A percentile compares a stretch with the other conserved stretches of the same genome.
Conservation (phyloP, 1,140 invertebrate species). For the Bombus soroeensis region DNA sequence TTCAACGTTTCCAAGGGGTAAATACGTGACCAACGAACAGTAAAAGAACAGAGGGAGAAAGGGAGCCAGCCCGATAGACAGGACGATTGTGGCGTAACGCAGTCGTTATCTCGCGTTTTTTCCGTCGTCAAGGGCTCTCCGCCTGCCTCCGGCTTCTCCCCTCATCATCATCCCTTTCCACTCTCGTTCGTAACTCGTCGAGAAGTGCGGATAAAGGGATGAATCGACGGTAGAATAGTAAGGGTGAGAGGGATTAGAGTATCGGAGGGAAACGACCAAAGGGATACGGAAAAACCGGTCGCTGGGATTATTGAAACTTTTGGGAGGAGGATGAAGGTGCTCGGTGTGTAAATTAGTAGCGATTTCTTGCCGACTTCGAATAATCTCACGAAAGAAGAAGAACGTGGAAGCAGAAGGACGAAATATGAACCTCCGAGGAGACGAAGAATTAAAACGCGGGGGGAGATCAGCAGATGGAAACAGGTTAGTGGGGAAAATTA, state of each 20-base stretch:
- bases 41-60: neutral
- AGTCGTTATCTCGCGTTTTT: constrained; percentile 43
- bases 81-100: constrained; percentile 35
- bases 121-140: neutral
- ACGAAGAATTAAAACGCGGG: neutral
- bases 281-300: neutral
- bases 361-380: neutral
- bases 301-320: neutral
- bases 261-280: neutral
- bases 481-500: neutral
- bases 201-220: neutral
- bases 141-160: neutral
- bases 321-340: too few relatives aligned
- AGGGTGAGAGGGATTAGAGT: neutral
- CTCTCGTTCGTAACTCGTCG: neutral
- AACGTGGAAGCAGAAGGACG: neutral
- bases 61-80: constrained; percentile 23
- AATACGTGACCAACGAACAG: constrained; percentile 28
- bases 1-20: neutral
- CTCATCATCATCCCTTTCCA: neutral
- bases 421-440: too few relatives aligned
- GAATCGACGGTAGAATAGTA: neutral
- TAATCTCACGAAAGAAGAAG: too few relatives aligned
- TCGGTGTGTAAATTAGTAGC: constrained; percentile 2
- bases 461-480: neutral